phyloP scores from a whole-genome alignment of 2,888 invertebrate genomes.

The Ophion ventricosus region DNA sequence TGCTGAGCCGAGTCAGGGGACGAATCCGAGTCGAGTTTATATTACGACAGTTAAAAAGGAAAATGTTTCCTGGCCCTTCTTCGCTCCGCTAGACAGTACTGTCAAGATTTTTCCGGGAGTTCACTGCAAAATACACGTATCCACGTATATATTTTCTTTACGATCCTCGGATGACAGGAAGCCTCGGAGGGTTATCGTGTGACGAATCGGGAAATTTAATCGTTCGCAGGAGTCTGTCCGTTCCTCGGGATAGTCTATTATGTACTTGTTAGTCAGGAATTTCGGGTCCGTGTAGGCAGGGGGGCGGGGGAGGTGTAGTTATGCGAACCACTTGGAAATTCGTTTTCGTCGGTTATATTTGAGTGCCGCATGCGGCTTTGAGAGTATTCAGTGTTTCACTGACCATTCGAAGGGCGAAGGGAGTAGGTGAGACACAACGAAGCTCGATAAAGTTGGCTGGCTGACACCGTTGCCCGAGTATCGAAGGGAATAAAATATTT shows the following conservation, averaged over 20 bases:
- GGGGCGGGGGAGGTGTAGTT: not conserved
- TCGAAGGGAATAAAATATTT: constrained; percentile 73
- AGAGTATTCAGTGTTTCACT: constrained; percentile 64
- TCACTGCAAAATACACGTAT: constrained; percentile 32
- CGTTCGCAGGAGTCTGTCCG: constrained; percentile 22
- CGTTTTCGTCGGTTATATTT: constrained; percentile 58
- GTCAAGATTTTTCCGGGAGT: constrained; percentile 35
- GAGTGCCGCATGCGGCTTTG: constrained; percentile 55
- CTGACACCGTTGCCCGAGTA: constrained; percentile 48
- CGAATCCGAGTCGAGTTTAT: constrained; percentile 33
- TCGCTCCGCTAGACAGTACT: constrained; percentile 10
- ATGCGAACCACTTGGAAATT: constrained; percentile 39
- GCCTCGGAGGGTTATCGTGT: constrained; percentile 27
- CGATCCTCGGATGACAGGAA: constrained; percentile 18
- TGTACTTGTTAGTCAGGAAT: constrained; percentile 42
- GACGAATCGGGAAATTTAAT: constrained; percentile 58
- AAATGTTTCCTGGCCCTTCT: constrained; percentile 1
- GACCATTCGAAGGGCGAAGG: constrained; percentile 45
- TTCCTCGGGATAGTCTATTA: constrained; percentile 37
- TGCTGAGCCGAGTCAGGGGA: constrained; percentile 40
- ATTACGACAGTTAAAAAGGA: constrained; percentile 60
- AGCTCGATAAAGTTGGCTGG: constrained; percentile 62
- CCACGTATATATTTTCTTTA: constrained; percentile 43
- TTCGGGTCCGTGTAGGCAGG: not conserved
- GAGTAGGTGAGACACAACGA: constrained; percentile 27